Conservation (phyloP, 2,113 vertebrate species). For the Muntiacus reevesi region DNA sequence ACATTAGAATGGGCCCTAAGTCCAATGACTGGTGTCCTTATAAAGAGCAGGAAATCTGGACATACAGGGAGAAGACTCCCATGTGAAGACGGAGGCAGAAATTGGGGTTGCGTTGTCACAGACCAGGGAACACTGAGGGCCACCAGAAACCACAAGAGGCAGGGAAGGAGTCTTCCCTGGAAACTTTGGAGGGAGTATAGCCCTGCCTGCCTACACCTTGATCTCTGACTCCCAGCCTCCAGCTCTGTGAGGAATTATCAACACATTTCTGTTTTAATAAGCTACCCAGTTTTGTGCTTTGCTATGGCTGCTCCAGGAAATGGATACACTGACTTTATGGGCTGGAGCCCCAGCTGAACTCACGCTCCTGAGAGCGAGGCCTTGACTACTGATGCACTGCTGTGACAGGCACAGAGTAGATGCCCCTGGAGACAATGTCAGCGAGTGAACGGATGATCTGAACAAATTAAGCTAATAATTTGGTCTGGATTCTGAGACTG, state of each 20-base stretch:
- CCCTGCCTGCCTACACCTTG: neutral
- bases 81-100: neutral
- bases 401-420: neutral
- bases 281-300: neutral
- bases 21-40: neutral
- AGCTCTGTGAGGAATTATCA: neutral
- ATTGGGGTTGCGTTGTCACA: rapidly evolving
- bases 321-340: neutral
- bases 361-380: rapidly evolving
- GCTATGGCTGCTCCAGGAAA: neutral
- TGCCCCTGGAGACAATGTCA: rapidly evolving
- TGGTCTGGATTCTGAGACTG: neutral
- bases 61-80: neutral
- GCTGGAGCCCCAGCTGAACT: neutral
- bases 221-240: neutral
- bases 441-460: neutral
- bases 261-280: neutral
- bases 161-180: neutral
- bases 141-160: neutral
- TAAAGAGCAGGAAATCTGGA: neutral
- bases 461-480: neutral
- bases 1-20: neutral
- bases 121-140: neutral
- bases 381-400: neutral
- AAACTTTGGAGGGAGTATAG: neutral